Base-by-base conservation (phyloP, 2,113 vertebrate species). In the Notarius quadriscutis region DNA sequence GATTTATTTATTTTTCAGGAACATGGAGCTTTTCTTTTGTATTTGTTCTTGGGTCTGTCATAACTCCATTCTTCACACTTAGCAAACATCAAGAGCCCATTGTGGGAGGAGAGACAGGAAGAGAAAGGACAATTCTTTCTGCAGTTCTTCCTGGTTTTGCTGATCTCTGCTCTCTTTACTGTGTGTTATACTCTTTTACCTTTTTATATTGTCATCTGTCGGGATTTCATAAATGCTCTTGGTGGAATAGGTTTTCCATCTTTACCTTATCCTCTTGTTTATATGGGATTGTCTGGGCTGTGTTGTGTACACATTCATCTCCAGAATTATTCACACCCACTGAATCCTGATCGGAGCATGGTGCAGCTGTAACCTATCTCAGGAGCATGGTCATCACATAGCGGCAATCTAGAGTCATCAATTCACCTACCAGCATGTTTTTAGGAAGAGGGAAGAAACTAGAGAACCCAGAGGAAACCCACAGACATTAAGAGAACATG, bases 41-140 rank as follows among this genome's bases (percentile, higher is more conserved):
- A 18, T 84, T 84, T 84, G 83, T 84, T 74, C 53, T 75, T 48
- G 69, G 34, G 69, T 84, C 22, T 84, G 18, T 84, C 27, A 17
- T 50, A 72, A 74, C 30, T 84, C 69, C 60, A 57, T 84, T 72
- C 83, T 57, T 84, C 65, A 83, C 48, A 67, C 48, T 83, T 83
- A 83, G 81, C 62, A 71, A 84, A 69, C 65, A 72, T 72, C 10
- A 48, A 60, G 30, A 81, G 79, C 30, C 57, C 18, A 25, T 4
- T 48, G 30, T 9, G 0, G 79, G 57, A 81, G 57, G 67, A 84
- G n/a, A 84, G 65, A 34, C 50, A 72, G 25, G 51, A 34, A 84
- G 51, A 84, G 67, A 67, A 53, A 72, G 27, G 72, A 27, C 41
- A 57, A 17, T 25, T 55, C 14, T 83, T 84, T 30, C n/a, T 72